phyloP scores from a whole-genome alignment of 2,113 vertebrate species.

The Helogale parvula region DNA sequence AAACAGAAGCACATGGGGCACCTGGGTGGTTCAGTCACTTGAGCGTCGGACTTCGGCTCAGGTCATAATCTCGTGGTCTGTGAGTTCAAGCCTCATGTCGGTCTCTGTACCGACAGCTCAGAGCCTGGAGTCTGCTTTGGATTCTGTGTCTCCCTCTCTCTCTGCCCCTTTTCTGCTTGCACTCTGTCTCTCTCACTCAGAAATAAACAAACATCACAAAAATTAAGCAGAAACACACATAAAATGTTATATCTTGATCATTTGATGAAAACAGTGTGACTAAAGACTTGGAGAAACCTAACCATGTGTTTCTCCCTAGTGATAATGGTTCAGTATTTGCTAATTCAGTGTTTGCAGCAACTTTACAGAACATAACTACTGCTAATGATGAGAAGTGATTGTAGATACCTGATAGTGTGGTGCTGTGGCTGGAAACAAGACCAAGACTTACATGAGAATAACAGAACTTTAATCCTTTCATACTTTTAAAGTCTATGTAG shows the following conservation, averaged over 20 bases:
- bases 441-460: not conserved
- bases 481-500: not conserved
- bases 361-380: not conserved
- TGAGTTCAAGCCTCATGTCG: too few relatives aligned
- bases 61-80: too few relatives aligned
- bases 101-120: too few relatives aligned
- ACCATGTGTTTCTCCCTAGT: not conserved
- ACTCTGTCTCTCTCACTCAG: too few relatives aligned
- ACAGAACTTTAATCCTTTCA: not conserved
- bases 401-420: not conserved
- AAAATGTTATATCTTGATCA: not conserved
- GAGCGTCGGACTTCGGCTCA: too few relatives aligned
- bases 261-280: not conserved
- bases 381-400: not conserved
- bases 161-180: too few relatives aligned
- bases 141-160: too few relatives aligned
- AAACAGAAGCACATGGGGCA: not conserved
- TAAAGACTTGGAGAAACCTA: not conserved
- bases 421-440: not conserved
- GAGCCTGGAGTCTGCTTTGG: too few relatives aligned
- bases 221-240: not conserved
- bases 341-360: not conserved
- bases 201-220: too few relatives aligned
- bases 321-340: not conserved
- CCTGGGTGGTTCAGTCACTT: too few relatives aligned